These are phyloP conservation scores for Diarsia rubi DNA, from an alignment of 2,888 invertebrate species.

Conservation along the genomic window DNA sequence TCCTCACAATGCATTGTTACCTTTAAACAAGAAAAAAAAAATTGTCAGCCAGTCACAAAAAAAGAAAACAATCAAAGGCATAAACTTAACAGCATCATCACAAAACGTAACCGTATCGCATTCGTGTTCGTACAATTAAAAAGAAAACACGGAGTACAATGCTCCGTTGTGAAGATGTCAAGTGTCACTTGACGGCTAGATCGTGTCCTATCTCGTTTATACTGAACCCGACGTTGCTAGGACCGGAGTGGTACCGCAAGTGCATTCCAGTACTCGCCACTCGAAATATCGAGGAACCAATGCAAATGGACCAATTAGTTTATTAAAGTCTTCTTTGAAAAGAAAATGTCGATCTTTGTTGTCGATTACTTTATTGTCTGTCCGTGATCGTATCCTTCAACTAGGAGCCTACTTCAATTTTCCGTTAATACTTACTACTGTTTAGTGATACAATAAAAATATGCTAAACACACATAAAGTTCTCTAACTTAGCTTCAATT, in stretches of 20 bases:
- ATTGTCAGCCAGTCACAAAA: constrained; percentile 6
- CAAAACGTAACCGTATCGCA: constrained; percentile 59
- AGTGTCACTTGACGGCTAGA: constrained; percentile 78
- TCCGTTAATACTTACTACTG: not conserved
- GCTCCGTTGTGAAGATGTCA: constrained; percentile 77
- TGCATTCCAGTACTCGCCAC: constrained; percentile 67
- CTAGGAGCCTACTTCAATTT: not conserved
- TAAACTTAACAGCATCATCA: constrained; percentile 41
- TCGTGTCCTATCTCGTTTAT: constrained; percentile 86
- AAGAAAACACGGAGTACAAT: constrained; percentile 77
- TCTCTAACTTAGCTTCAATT: not conserved
- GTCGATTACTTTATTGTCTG: not conserved
- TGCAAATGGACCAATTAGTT: constrained; percentile 70
- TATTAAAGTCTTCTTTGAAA: constrained; percentile 58
- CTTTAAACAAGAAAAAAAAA: constrained; percentile 17
- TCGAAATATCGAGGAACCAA: constrained; percentile 64
- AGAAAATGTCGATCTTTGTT: constrained; percentile 25
- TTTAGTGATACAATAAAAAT: not conserved
- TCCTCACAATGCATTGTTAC: constrained; percentile 6
- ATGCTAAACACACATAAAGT: not conserved
- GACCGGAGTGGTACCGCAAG: constrained; percentile 71
- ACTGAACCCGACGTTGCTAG: constrained; percentile 69
- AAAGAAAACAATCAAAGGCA: constrained; percentile 27
- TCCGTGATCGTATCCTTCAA: constrained; percentile 2
- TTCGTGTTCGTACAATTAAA: constrained; percentile 70